Base-by-base conservation (phyloP, 2,888 invertebrate species). In the Gerosis bhagava region DNA sequence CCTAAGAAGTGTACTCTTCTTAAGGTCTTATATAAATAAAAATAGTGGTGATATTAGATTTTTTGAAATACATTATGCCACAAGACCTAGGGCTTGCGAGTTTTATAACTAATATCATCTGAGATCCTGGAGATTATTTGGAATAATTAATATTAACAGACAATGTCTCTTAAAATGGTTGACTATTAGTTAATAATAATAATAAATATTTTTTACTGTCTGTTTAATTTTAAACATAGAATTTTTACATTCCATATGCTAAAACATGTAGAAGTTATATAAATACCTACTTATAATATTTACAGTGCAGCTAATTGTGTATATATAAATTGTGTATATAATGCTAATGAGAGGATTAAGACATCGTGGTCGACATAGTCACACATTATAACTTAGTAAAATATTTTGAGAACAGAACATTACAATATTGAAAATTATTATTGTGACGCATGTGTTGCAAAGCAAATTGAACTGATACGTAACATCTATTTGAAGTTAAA, bases 301-400 rank as follows among this genome's bases (percentile, higher is more conserved):
- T 49, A 70, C 67, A 73, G 68, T 67, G 72, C 74, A 75, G 76
- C 76, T 76, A 70, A 63, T 69, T 73, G 72, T 87, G 84, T 82
- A 87, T 82, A 87, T 77, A 71, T n/a, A n/a, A n/a, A 73, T 71
- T 78, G 60, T 84, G 75, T 82, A 83, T 83, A 86, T 78, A 83
- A 65, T 55, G 77, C 65, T 73, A 65, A 62, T 48, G 24, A 52
- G 28, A 46, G 46, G 50, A 26, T 29, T 48, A 43, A 49, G 54
- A 51, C 43, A 53, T 50, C 45, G 49, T 46, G 47, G 53, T 51
- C 41, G 51, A 56, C 54, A 53, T 53, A 56, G 54, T 51, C 54
- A 28, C 50, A 52, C 51, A 50, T 43, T 45, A 49, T 62, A 41
- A 66, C 60, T 62, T 56, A 61, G 51, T 53, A 60, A 68, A 52